These are phyloP conservation scores for Eupithecia subumbrata DNA, from an alignment of 2,888 invertebrate species.

Conservation along the genomic window DNA sequence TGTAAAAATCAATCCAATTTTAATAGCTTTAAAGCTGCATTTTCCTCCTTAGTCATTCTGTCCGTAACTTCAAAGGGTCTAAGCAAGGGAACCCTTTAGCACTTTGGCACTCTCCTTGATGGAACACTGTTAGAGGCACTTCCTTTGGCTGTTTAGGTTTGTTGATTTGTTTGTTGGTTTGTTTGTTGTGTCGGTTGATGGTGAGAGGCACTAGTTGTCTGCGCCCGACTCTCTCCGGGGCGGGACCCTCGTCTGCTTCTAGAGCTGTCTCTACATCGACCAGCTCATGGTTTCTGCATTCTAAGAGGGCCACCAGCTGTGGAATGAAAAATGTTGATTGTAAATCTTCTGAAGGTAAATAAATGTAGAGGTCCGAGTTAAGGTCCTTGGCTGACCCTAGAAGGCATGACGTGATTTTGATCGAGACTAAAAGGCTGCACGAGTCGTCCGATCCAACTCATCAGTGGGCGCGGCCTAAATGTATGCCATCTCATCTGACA, in stretches of 20 bases:
- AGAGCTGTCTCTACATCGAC: constrained; percentile 81
- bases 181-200: constrained; percentile 42
- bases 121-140: constrained; percentile 74
- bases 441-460: too few species aligned
- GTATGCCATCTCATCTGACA: too few species aligned
- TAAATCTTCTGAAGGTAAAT: constrained; percentile 34
- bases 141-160: constrained; percentile 62
- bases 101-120: constrained; percentile 66
- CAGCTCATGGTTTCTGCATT: constrained; percentile 75
- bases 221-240: constrained; percentile 57
- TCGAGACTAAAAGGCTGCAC: too few species aligned
- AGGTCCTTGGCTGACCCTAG: not conserved
- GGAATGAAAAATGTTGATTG: not conserved
- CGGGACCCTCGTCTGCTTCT: constrained; percentile 77
- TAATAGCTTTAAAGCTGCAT: constrained; percentile 69
- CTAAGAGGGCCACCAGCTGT: constrained; percentile 73
- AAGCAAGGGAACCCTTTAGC: constrained; percentile 65
- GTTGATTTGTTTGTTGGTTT: constrained; percentile 43
- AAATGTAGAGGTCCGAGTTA: not conserved
- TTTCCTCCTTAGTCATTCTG: constrained; percentile 73
- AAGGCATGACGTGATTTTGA: not conserved
- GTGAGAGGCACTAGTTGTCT: constrained; percentile 66
- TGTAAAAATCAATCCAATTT: constrained; percentile 48
- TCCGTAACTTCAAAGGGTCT: constrained; percentile 72
- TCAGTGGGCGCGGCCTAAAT: too few species aligned